Conservation (phyloP, 2,797 vertebrate species). For the Rhinoraja longicauda region DNA sequence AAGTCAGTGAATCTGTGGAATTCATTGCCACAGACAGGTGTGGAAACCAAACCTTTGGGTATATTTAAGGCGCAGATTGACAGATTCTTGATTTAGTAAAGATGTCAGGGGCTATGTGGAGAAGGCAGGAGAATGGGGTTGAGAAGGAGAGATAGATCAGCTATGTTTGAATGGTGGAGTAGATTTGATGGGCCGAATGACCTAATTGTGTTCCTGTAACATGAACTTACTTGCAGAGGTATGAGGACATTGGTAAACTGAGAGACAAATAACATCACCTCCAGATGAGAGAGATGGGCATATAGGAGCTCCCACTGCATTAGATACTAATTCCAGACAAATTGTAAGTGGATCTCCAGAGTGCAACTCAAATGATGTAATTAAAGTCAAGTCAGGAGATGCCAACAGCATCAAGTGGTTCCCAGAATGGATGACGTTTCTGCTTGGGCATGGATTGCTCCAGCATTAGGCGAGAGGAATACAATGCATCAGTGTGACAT, state of each 20-base stretch:
- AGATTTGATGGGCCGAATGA: too few species aligned
- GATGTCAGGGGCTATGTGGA: too few species aligned
- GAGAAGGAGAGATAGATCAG: too few species aligned
- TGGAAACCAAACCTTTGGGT: too few species aligned
- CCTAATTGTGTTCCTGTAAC: too few species aligned
- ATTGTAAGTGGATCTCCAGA: neutral
- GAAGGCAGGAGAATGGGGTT: too few species aligned
- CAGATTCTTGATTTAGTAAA: too few species aligned
- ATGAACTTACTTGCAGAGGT: neutral
- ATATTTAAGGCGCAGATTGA: too few species aligned
- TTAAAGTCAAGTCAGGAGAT: neutral
- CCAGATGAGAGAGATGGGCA: neutral
- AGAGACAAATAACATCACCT: neutral
- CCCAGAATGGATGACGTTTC: neutral
- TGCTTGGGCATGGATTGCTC: neutral
- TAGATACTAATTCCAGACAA: neutral
- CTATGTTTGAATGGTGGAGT: too few species aligned
- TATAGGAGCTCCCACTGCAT: neutral
- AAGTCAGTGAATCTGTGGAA: too few species aligned
- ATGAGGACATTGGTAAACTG: neutral
- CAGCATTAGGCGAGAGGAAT: neutral
- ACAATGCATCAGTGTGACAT: neutral
- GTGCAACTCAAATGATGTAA: neutral
- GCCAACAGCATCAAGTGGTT: neutral
- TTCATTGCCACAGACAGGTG: too few species aligned